Base-by-base conservation (phyloP, 2,113 vertebrate species). In the Butorides virescens region DNA sequence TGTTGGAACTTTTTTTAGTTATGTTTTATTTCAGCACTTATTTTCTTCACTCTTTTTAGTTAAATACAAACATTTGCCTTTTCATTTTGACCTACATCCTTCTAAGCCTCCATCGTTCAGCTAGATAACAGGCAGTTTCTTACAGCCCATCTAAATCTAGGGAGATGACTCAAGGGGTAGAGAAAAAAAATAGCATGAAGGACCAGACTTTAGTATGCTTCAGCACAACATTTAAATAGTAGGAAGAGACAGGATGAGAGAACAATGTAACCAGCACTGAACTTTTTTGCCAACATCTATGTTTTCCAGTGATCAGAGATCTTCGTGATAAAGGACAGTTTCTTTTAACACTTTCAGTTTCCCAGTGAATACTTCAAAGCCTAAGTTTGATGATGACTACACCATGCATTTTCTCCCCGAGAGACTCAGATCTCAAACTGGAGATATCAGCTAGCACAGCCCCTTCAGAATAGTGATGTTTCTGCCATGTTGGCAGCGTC, bases 81-180 rank as follows among this genome's bases (percentile, higher is more conserved):
- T 20, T 39, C 72, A 44, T 19, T 27, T 4, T 52, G 55, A 61
- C 68, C 46, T 86, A 22, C 36, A 66, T 67, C 42, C 21, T 88
- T 50, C 16, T 30, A 73, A 77, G 17, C 5, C 16, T 86, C 46
- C 39, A 27, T 11, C 44, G 26, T 17, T 81, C 32, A 47, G 22
- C 16, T 34, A 42, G 32, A 59, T 70, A 88, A 53, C 9, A 37
- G 20, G 7, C 8, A 80, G 29, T 23, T 88, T 92, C 63, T 34
- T 42, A 42, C 8, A 92, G 18, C 10, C 23, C 56, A 17, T 32
- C 0, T 3, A 71, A 68, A n/a, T 37, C 39, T 26, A 42, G 32
- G 12, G 49, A 83, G 8, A 6, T 11, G 9, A 67, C 20, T n/a
- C 18, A 50, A 59, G 3, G 0, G 0, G 11, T 17, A 65, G 34